These are phyloP conservation scores for Oenanthe melanoleuca DNA, from an alignment of 2,113 vertebrate genomes.

Conservation along the genomic window DNA sequence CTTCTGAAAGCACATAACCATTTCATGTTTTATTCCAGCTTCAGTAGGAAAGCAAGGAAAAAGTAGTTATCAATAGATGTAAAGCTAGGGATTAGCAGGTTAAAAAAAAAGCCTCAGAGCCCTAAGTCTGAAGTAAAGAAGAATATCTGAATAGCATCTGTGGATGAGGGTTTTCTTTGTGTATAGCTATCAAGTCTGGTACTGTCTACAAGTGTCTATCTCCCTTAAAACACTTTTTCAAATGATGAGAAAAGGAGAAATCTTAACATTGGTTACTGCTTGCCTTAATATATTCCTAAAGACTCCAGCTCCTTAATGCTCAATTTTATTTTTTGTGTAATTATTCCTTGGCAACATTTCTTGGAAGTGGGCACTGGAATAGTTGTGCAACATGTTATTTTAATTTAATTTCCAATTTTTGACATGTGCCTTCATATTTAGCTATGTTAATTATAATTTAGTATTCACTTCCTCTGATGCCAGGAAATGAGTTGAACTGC, in stretches of 20 bases:
- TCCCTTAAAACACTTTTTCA: neutral
- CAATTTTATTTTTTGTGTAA: neutral
- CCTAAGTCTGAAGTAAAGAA: neutral
- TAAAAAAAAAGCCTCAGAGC: neutral
- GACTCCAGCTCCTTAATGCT: neutral
- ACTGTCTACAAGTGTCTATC: neutral
- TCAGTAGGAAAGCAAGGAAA: neutral
- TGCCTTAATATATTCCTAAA: neutral
- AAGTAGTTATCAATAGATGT: neutral
- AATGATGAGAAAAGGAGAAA: neutral
- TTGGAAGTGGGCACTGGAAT: neutral
- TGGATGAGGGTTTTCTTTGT: neutral
- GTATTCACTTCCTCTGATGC: neutral
- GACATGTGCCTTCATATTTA: neutral
- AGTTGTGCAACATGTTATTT: neutral
- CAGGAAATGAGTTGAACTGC: neutral
- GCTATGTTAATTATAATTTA: neutral
- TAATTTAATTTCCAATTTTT: neutral
- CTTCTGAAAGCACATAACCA: neutral
- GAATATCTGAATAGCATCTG: neutral
- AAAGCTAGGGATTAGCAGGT: neutral
- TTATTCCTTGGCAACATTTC: neutral
- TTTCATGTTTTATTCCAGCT: neutral
- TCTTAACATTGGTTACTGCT: neutral
- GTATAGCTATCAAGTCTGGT: neutral